These are phyloP conservation scores for Thamnophis sirtalis DNA, from an alignment of 2,113 vertebrate genomes.

Conservation along the genomic window DNA sequence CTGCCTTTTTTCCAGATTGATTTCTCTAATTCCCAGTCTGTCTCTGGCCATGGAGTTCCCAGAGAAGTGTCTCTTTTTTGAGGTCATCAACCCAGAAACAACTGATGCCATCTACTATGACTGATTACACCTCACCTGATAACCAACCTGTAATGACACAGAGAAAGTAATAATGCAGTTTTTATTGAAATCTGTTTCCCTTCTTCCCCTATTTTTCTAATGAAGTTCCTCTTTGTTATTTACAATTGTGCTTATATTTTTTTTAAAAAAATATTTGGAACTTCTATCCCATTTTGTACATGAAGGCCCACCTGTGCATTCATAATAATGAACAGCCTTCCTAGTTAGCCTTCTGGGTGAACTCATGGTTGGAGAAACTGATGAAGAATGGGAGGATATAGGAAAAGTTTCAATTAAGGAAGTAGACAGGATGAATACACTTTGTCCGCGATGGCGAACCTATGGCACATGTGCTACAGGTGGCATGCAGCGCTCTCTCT, in stretches of 20 bases:
- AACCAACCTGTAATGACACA: background rate
- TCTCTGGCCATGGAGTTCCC: background rate
- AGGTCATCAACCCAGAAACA: background rate
- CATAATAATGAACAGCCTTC: background rate
- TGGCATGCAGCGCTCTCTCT: too few species aligned
- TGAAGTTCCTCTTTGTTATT: background rate
- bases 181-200: background rate
- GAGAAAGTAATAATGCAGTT: background rate
- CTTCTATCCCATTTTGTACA: background rate
- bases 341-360: background rate
- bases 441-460: too few species aligned
- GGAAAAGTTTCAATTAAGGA: background rate
- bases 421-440: background rate
- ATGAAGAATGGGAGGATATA: background rate
- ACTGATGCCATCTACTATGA: background rate
- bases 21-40: background rate
- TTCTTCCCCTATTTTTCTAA: background rate
- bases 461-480: too few species aligned
- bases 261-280: background rate
- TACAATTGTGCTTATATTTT: background rate
- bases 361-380: background rate
- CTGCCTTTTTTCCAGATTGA: background rate
- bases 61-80: background rate
- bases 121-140: background rate
- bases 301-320: background rate